Conservation (phyloP, 2,888 invertebrate genomes). For the Acleris cristana region DNA sequence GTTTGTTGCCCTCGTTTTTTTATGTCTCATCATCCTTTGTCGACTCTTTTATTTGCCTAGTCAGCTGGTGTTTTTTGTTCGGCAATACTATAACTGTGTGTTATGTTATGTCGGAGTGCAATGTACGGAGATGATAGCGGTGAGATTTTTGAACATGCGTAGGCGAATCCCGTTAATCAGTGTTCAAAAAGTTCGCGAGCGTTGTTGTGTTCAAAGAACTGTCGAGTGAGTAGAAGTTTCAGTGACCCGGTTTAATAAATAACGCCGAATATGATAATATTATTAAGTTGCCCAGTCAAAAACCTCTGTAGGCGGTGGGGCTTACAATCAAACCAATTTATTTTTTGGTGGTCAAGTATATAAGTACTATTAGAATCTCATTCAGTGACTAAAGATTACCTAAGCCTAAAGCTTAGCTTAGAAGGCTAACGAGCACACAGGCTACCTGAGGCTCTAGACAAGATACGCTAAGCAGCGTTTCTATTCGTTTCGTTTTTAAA, state of each 20-base stretch:
- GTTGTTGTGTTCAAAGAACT: not conserved
- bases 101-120: constrained; percentile 8
- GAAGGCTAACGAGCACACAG: too few species aligned
- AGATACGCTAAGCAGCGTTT: too few species aligned
- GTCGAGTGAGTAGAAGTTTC: not conserved
- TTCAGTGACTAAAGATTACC: too few species aligned
- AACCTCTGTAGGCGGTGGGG: too few species aligned
- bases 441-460: too few species aligned
- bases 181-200: not conserved
- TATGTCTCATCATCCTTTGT: constrained; percentile 22
- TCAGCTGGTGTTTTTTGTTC: constrained; percentile 10
- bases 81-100: not conserved
- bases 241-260: not conserved
- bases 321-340: too few species aligned
- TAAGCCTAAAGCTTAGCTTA: too few species aligned
- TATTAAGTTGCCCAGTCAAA: too few species aligned
- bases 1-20: constrained; percentile 24
- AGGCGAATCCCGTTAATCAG: not conserved
- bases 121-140: constrained; percentile 11
- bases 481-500: too few species aligned
- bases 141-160: constrained; percentile 2
- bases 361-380: too few species aligned
- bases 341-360: too few species aligned
- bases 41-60: constrained; percentile 26
- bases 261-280: not conserved